Evolutionary conservation across 2,888 invertebrate species (phyloP).

Genomic region (Patella pellucida): DNA sequence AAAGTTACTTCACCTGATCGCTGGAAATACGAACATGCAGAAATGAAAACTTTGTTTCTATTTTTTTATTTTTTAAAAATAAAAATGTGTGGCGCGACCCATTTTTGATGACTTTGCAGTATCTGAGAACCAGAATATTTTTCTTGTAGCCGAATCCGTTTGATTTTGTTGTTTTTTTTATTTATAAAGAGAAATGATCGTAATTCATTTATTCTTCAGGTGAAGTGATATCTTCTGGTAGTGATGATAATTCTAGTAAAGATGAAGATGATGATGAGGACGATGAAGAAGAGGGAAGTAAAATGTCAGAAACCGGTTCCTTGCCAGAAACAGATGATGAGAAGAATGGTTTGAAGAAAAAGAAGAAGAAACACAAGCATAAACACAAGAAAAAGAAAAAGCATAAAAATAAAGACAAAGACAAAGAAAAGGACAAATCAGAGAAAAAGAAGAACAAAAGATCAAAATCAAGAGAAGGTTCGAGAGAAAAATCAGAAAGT

Average conservation of each 20-base stretch:
- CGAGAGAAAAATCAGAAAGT: slow-evolving; percentile 18
- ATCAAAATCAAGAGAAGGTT: slow-evolving; percentile 10
- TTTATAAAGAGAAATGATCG: background rate
- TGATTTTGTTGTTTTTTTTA: background rate
- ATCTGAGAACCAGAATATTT: background rate
- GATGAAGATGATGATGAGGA: slow-evolving; percentile 35
- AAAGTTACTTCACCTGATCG: too few relatives aligned
- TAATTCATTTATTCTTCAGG: slow-evolving; percentile 31
- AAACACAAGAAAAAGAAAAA: slow-evolving; percentile 50
- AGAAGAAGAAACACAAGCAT: slow-evolving; percentile 41
- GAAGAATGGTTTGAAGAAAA: slow-evolving; percentile 32
- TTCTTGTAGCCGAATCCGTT: background rate
- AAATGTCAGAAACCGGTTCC: slow-evolving; percentile 54
- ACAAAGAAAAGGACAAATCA: slow-evolving; percentile 38
- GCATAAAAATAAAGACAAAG: slow-evolving; percentile 45
- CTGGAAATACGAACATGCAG: too few relatives aligned
- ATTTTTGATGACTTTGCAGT: background rate
- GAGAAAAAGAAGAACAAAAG: slow-evolving; percentile 33
- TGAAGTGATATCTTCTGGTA: slow-evolving; percentile 45
- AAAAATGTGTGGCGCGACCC: too few relatives aligned
- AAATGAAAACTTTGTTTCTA: too few relatives aligned
- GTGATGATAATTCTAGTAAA: slow-evolving; percentile 30
- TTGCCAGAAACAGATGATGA: slow-evolving; percentile 43
- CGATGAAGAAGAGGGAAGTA: slow-evolving; percentile 39
- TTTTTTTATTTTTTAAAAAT: background rate